phyloP scores from a whole-genome alignment of 2,113 vertebrate genomes.

The Syrrhaptes paradoxus region DNA sequence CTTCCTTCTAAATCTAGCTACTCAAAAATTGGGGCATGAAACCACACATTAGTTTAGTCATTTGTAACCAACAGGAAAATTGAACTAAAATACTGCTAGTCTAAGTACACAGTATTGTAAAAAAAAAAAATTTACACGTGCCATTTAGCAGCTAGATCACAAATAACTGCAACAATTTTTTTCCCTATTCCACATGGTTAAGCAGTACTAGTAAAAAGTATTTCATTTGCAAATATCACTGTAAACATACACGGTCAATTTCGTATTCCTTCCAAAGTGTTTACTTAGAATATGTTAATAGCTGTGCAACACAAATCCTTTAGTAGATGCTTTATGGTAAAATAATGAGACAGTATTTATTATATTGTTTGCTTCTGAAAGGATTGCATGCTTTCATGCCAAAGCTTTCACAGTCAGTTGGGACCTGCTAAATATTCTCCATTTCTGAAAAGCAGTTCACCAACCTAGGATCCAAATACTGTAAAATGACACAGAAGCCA shows the following conservation, averaged over 20 bases:
- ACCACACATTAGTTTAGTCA: neutral
- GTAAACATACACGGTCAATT: slow-evolving; percentile 48
- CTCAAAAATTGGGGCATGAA: neutral
- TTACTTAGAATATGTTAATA: slow-evolving; percentile 32
- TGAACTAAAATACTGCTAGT: neutral
- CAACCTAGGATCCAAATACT: neutral
- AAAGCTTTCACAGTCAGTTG: neutral
- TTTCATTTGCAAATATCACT: slow-evolving; percentile 35
- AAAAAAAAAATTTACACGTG: neutral
- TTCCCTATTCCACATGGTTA: neutral
- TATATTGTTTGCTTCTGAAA: slow-evolving; percentile 18
- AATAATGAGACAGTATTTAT: slow-evolving; percentile 17
- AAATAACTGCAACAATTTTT: neutral
- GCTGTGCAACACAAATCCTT: neutral
- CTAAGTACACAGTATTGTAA: neutral
- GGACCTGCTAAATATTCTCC: neutral
- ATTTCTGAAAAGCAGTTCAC: neutral
- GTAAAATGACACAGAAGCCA: neutral
- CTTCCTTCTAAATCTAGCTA: neutral
- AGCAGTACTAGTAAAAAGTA: neutral
- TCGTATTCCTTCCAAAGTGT: slow-evolving; percentile 23
- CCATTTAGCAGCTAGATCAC: neutral
- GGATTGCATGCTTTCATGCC: neutral
- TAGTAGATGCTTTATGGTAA: slow-evolving; percentile 18
- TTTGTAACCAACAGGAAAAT: neutral